phyloP scores from a whole-genome alignment of 2,888 invertebrate genomes.

The Neoaliturus tenellus region DNA sequence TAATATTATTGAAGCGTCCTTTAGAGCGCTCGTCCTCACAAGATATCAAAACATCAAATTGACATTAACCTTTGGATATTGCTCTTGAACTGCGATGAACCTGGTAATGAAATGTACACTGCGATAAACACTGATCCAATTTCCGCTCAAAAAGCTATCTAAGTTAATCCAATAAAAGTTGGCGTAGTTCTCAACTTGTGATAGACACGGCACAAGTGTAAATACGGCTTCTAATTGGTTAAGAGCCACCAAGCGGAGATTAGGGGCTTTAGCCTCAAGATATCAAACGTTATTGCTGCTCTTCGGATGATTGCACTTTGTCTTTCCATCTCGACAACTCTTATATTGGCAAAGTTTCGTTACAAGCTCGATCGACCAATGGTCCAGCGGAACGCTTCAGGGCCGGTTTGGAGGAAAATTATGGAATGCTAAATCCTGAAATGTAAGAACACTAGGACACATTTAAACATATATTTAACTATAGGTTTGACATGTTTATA shows the following conservation, averaged over 20 bases:
- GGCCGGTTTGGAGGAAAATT: no score
- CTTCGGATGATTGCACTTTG: slow-evolving; percentile 7
- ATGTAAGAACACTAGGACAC: no score
- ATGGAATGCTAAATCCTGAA: no score
- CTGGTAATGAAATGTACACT: slow-evolving; percentile 10
- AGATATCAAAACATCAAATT: not conserved
- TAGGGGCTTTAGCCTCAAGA: slow-evolving; percentile 11
- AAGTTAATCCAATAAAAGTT: slow-evolving; percentile 19
- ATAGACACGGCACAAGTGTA: slow-evolving; percentile 7
- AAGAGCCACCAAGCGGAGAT: slow-evolving; percentile 5
- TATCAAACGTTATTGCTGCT: slow-evolving; percentile 27
- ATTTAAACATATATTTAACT: no score
- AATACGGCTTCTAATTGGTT: slow-evolving; percentile 29
- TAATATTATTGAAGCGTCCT: no score
- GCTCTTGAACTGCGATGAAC: not conserved
- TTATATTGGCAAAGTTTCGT: slow-evolving; percentile 10
- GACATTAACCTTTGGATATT: not conserved
- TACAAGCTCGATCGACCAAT: not conserved
- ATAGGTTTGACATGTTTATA: no score
- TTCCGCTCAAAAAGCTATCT: slow-evolving; percentile 14
- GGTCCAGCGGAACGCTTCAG: not conserved
- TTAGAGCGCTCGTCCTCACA: no score
- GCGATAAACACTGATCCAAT: not conserved
- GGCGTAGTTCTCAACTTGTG: no score
- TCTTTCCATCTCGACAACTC: slow-evolving; percentile 1